Base-by-base conservation (phyloP, 2,888 invertebrate genomes). In the Sphinx pinastri region DNA sequence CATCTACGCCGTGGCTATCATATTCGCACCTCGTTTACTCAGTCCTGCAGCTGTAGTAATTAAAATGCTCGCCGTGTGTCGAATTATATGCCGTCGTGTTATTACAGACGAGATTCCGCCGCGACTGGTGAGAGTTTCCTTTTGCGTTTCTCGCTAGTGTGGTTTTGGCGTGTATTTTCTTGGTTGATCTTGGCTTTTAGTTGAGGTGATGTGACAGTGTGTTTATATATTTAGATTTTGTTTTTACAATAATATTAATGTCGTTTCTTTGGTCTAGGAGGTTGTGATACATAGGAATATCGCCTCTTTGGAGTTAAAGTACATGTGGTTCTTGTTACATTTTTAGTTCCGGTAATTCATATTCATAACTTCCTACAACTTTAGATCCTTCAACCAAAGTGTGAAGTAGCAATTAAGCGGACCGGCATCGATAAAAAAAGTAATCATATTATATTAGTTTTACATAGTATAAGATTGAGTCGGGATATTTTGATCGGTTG, bases 41-140 rank as follows among this genome's bases (percentile, higher is more conserved):
- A 54, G 69, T 54, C 19, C 60, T 69, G 54, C 69, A 69, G 69
- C 54, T 25, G 45, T 54, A 14, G 69, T 69, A 69, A 69, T 69
- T 69, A 69, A 69, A 69, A 69, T 54, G 51, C 60, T 60, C 47
- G 59, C n/a, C 10, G 63, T 63, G 60, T 47, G 63, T 49, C 63
- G 52, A 54, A 54, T 60, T 63, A 69, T 63, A 45, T 52, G 45
- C 60, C 63, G 49, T 25, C 60, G 54, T 69, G 69, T 69, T 63
- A 63, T 69, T 63, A 63, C 63, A 69, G 69, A 19, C 63, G 54
- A 54, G 54, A 54, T 63, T 51, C n/a, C 31, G 51, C 38, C 58
- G 52, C 52, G 11, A 14, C 31, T 68, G 11, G 38, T 38, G 51
- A n/a, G 68, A n/a, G 68, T 68, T 52, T 60, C 12, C 19, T 49